phyloP scores from a whole-genome alignment of 2,113 vertebrate genomes.

The Salvelinus sp. region DNA sequence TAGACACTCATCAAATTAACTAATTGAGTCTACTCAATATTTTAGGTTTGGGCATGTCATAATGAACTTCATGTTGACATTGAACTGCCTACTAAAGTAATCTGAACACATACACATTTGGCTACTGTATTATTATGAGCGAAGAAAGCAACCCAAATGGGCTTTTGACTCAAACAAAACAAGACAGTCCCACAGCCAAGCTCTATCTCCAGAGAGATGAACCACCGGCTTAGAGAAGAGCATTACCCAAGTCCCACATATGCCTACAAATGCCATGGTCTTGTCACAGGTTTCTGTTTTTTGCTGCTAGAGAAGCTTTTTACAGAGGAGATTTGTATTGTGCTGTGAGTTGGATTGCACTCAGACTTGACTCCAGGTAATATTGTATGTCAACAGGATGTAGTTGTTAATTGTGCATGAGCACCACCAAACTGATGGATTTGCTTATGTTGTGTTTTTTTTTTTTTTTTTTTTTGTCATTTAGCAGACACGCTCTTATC shows the following conservation, averaged over 20 bases:
- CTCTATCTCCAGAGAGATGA: neutral
- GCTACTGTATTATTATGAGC: neutral
- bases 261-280: slow-evolving; percentile 42
- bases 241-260: too few species aligned
- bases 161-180: too few species aligned
- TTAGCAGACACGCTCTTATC: too few species aligned
- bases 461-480: too few species aligned
- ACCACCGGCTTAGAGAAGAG: neutral
- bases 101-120: neutral
- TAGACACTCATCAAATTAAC: too few species aligned
- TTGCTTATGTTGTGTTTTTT: neutral
- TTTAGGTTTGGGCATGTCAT: too few species aligned
- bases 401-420: neutral
- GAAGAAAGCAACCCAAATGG: neutral
- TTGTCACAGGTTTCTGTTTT: slow-evolving; percentile 25
- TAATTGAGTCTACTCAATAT: too few species aligned
- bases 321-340: neutral
- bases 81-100: too few species aligned
- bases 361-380: neutral
- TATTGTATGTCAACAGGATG: neutral
- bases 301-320: neutral
- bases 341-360: neutral
- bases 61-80: too few species aligned
- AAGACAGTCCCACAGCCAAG: slow-evolving; percentile 20
- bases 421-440: neutral